phyloP scores from a whole-genome alignment of 2,797 vertebrate genomes.

The Triplophysa yarkandensis region DNA sequence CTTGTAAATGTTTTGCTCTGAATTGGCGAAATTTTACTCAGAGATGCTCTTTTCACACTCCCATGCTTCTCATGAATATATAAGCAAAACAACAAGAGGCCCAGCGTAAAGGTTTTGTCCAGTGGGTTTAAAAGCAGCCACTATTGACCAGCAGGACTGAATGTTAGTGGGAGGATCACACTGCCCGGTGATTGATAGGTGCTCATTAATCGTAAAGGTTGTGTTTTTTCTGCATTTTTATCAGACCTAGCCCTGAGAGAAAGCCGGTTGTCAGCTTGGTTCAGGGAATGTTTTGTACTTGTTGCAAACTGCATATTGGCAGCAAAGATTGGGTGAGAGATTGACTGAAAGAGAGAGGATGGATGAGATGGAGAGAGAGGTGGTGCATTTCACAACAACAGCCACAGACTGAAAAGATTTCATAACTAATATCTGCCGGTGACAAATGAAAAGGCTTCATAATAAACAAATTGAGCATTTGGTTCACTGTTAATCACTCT shows the following conservation, averaged over 20 bases:
- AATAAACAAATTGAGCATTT: conserved; percentile 27
- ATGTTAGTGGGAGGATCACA: conserved; percentile 45
- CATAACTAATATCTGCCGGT: conserved; percentile 69
- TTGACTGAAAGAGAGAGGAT: conserved; percentile 23
- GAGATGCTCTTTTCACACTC: conserved; percentile 17
- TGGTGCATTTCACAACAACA: conserved; percentile 70
- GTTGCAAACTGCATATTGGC: conserved; percentile 59
- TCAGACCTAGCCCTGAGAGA: conserved; percentile 64
- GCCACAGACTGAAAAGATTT: conserved; percentile 68
- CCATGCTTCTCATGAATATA: conserved; percentile 37
- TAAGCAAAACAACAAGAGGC: conserved; percentile 21
- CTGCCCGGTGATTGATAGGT: conserved; percentile 61
- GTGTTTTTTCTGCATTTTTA: conserved; percentile 68
- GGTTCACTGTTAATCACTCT: background rate
- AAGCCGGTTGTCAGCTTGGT: conserved; percentile 34
- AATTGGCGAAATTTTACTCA: conserved; percentile 12
- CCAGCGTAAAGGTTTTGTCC: conserved; percentile 36
- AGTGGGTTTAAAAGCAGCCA: background rate
- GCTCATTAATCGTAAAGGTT: conserved; percentile 63
- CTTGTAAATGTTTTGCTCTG: background rate
- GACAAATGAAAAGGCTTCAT: conserved; percentile 59
- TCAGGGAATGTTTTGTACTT: conserved; percentile 57
- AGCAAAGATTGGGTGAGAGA: conserved; percentile 44
- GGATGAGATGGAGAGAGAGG: conserved; percentile 42
- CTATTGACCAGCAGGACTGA: conserved; percentile 52